A percentile compares a stretch with the other conserved stretches of the same genome.
These are phyloP conservation scores for Hyles vespertilio DNA, from an alignment of 1,140 invertebrate genomes.

Conservation along the genomic window DNA sequence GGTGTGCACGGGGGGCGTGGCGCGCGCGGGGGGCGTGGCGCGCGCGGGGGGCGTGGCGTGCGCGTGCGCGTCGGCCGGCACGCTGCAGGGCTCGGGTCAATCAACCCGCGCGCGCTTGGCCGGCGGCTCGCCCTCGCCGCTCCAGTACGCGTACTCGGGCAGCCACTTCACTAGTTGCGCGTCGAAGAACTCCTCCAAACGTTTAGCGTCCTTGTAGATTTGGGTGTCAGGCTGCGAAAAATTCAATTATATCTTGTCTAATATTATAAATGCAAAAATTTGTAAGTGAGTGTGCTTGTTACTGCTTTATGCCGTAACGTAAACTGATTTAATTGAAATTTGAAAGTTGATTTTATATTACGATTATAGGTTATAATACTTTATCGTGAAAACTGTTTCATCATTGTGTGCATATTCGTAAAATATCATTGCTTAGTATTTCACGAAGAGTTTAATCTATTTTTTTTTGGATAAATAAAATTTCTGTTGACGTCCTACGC, in stretches of 20 bases:
- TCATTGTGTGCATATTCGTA: no score
- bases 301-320: no score
- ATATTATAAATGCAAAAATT: background rate
- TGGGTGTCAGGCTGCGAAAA: conserved; percentile 83
- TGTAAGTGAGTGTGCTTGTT: no score
- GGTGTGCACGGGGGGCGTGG: conserved; percentile 3
- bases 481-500: background rate
- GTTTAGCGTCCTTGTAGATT: conserved; percentile 89
- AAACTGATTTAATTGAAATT: no score
- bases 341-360: no score
- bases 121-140: conserved; percentile 54
- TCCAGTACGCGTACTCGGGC: conserved; percentile 81
- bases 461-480: background rate
- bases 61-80: background rate
- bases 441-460: no score
- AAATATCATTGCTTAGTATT: no score
- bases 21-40: conserved; percentile 2
- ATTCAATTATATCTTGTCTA: background rate
- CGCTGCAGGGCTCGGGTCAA: conserved; percentile 26
- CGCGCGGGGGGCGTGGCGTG: conserved; percentile 10
- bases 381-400: no score
- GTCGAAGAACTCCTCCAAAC: conserved; percentile 90
- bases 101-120: conserved; percentile 48
- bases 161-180: conserved; percentile 88
- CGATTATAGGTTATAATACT: no score